Base-by-base conservation (phyloP, 2,113 vertebrate genomes). In the Saguinus midas region DNA sequence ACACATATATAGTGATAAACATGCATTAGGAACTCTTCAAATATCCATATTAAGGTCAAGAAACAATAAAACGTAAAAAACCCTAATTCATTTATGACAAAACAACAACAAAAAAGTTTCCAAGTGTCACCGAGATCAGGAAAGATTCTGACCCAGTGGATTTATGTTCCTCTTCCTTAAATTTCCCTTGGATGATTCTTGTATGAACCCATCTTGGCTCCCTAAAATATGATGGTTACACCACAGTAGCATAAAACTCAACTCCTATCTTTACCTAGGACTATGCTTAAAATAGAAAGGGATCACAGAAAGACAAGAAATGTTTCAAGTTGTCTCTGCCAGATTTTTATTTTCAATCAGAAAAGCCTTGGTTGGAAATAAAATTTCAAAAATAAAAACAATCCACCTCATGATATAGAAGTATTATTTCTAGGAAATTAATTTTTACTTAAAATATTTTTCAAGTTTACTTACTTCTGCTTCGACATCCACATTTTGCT, bases 401-500 rank as follows among this genome's bases (percentile, higher is more conserved):
- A 48, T 73, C 43, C 1, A 96, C 58, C 3, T 91, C 11, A 61
- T 58, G 43, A 58, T 76, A 83, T 2, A 95, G 8, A 92, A 96
- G 20, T 35, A 95, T 20, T 55, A 95, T 94, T 92, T 92, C 66
- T 64, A 94, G 68, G 18, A 95, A 25, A 93, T 64, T 78, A 88
- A 2, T 52, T 64, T 95, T 96, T 57, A 90, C 88, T 94, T 64
- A 92, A 93, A 89, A 75, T 93, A 82, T 85, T 96, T 94, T 87
- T 86, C 16, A 93, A 87, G 61, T 87, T 82, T 95, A 78, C 5
- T 95, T 98, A 99, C 99, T 99, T 99, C 99, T 66, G 99, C 99
- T 98, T 99, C 99, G 78, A 99, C 99, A 99, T 99, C 99, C 97
- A 99, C 99, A 2, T 98, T 99, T 98, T 99, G 99, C 96, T 99